A percentile compares a stretch with the other conserved stretches of the same genome.
Conservation (phyloP, 2,888 invertebrate genomes). For the Cephus nigrinus region DNA sequence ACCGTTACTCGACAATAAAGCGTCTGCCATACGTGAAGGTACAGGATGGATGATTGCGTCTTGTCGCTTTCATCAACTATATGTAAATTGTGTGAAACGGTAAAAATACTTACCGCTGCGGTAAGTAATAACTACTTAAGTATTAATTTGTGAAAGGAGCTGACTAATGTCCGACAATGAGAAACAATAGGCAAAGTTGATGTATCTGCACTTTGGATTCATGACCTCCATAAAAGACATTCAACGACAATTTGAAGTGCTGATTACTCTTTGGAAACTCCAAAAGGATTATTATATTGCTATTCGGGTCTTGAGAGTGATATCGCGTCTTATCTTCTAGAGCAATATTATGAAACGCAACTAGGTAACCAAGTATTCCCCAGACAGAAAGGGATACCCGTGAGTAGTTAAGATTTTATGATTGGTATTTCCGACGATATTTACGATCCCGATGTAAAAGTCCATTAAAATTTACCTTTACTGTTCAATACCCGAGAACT, state of each 20-base stretch:
- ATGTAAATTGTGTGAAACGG: neutral
- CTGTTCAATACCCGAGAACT: neutral
- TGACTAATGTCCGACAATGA: neutral
- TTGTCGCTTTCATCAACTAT: neutral
- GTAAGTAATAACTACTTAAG: neutral
- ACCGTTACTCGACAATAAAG: neutral
- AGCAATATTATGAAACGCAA: neutral
- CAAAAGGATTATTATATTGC: neutral
- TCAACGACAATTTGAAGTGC: neutral
- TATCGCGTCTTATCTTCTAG: neutral
- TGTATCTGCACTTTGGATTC: neutral
- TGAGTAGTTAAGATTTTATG: neutral
- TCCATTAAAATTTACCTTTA: neutral
- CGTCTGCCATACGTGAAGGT: neutral
- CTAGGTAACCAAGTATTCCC: neutral
- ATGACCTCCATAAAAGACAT: neutral
- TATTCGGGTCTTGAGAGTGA: neutral
- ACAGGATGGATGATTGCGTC: neutral
- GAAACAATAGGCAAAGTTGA: neutral
- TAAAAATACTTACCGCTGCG: neutral
- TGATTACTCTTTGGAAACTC: neutral
- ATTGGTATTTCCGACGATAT: neutral
- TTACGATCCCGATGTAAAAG: neutral
- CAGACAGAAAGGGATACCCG: neutral
- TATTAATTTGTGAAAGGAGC: neutral